Conservation (phyloP, 2,888 invertebrate genomes). For the Leucania comma region DNA sequence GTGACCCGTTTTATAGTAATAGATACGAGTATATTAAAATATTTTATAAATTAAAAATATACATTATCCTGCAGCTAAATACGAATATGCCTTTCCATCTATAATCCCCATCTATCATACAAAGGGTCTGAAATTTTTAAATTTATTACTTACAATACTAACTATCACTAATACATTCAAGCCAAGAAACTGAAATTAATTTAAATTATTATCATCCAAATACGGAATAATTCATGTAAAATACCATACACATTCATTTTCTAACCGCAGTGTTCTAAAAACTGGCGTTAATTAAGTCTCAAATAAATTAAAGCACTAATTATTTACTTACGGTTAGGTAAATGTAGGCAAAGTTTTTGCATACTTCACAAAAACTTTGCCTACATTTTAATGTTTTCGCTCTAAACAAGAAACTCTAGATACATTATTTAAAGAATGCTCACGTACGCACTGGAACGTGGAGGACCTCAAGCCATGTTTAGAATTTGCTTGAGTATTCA, state of each 20-base stretch:
- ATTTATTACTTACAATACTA: too few species aligned
- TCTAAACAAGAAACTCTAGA: constrained; percentile 22
- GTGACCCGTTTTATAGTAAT: too few species aligned
- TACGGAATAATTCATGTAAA: neutral
- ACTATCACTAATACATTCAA: neutral
- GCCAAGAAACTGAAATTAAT: constrained; percentile 7
- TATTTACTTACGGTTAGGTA: constrained; percentile 34
- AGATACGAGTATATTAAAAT: too few species aligned
- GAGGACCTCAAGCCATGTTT: constrained; percentile 23
- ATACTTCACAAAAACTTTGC: constrained; percentile 15
- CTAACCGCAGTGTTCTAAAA: constrained; percentile 28
- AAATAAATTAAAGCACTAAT: constrained; percentile 45
- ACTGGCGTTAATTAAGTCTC: constrained; percentile 1
- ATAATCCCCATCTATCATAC: too few species aligned
- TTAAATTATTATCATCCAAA: constrained; percentile 5
- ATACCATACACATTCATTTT: constrained; percentile 13
- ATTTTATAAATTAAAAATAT: too few species aligned
- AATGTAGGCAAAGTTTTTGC: neutral
- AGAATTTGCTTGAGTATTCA: constrained; percentile 32
- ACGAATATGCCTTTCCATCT: too few species aligned
- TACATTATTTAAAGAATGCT: constrained; percentile 41
- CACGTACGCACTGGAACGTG: constrained; percentile 4
- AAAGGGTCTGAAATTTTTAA: too few species aligned
- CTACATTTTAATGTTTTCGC: constrained; percentile 34
- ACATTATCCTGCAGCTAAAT: too few species aligned